Base-by-base conservation (phyloP, 92 coral and sea anemone genomes). In the Umimayanthus kanabou region DNA sequence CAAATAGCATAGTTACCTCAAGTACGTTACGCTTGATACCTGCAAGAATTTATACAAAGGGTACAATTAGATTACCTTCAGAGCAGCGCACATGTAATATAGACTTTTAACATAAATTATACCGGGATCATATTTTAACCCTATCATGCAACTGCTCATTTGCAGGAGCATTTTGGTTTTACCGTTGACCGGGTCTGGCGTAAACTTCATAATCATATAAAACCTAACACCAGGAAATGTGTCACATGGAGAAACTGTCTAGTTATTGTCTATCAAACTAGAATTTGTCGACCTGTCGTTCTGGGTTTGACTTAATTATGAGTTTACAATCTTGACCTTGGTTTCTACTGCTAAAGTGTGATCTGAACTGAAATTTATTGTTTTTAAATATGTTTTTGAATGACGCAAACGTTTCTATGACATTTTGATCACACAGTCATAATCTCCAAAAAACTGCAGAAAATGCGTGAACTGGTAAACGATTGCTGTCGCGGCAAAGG, bases 1-100 rank as follows among this genome's bases (percentile, higher is more conserved):
- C 16, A 8, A 14, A 79, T n/a, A 18, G 69, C 65, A 76, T 64
- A 82, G 85, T 88, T 92, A 96, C 98, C 98, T 95, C 78, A 96
- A 90, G 85, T 96, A 96, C 7, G 98, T 94, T 89, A 96, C 92
- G 86, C 98, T 96, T n/a, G 98, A 96, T 71, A 96, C 96, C 98
- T 96, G 66, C 28, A 47, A 64, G 14, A n/a, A 49, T 69, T 47
- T 9, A 23, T 39, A 78, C 80, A 15, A 53, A 45, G n/a, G 39
- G 15, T 40, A 30, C 15, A 39, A 47, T 64, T 74, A 39, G 30
- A 15, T 5, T 22, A 10, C 20, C 4, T 76, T 28, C 22, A 8
- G 85, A 28, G 23, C 4, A 58, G 26, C 58, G 71, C 5, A 28
- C 45, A 57, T 25, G 10, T 28, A 57, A 2, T 14, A 72, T 39